Evolutionary conservation across 2,888 invertebrate species (phyloP).

Genomic region (Phlogophora meticulosa): DNA sequence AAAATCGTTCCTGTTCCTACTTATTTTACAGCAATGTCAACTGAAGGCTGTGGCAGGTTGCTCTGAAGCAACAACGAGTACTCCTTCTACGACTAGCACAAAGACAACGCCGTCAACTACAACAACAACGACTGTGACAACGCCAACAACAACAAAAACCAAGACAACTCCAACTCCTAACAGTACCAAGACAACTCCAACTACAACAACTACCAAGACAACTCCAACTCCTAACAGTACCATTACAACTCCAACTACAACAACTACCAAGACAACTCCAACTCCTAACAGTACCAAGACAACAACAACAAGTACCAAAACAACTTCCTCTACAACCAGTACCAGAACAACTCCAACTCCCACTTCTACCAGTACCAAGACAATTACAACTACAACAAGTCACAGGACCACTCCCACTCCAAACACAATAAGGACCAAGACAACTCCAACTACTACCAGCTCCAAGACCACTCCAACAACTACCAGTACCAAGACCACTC

Average conservation of each 20-base stretch:
- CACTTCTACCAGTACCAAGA: neutral
- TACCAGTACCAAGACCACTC: neutral
- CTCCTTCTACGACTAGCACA: neutral
- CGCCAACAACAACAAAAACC: neutral
- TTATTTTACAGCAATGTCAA: slow-evolving; percentile 20
- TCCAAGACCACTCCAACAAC: neutral
- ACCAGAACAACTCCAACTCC: neutral
- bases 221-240: neutral
- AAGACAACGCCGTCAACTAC: neutral
- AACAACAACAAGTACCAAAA: neutral
- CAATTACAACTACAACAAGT: neutral
- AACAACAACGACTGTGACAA: neutral
- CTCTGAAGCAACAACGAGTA: slow-evolving; percentile 1
- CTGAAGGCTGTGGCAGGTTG: slow-evolving; percentile 6
- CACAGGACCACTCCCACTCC: neutral
- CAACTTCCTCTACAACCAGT: neutral
- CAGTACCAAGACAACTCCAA: neutral
- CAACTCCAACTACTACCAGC: neutral
- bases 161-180: neutral
- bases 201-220: neutral
- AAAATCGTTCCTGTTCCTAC: too few species aligned
- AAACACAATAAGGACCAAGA: neutral
- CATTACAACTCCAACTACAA: neutral
- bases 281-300: neutral
- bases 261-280: neutral